These are phyloP conservation scores for Pteronotus mesoamericanus DNA, from an alignment of 2,797 vertebrate species.

Conservation along the genomic window DNA sequence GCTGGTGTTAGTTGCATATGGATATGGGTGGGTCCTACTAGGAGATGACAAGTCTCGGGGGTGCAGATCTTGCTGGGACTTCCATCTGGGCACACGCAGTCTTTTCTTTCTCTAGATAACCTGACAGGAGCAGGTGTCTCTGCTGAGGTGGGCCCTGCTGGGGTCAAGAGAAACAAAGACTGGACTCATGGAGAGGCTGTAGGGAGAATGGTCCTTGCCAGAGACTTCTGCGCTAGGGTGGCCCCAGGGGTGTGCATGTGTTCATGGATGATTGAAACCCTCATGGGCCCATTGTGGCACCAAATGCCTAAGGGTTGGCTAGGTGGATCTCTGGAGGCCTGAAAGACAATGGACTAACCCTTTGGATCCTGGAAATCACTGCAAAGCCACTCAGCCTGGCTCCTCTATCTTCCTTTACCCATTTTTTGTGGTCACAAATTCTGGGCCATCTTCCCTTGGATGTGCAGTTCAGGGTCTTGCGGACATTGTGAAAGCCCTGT, in stretches of 20 bases:
- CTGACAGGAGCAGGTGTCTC: accelerated
- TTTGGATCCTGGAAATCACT: neutral
- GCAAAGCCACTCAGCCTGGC: no score
- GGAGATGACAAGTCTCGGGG: accelerated
- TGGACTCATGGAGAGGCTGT: neutral
- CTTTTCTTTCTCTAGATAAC: neutral
- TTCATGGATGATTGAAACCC: neutral
- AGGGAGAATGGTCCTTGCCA: neutral
- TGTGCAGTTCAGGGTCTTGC: neutral
- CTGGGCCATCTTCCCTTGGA: neutral
- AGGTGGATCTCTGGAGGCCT: neutral
- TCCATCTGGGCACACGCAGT: neutral
- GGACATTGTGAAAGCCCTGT: neutral
- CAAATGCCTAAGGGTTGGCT: neutral
- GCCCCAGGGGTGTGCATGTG: neutral
- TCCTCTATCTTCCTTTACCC: neutral
- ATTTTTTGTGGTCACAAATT: neutral
- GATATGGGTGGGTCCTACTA: neutral
- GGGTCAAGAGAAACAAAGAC: neutral
- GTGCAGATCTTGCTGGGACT: neutral
- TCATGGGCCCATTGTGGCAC: neutral
- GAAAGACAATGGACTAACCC: neutral
- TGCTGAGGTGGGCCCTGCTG: neutral
- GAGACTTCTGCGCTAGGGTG: neutral
- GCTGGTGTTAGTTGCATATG: neutral